These are phyloP conservation scores for Arizona elegans DNA, from an alignment of 2,113 vertebrate species.

Conservation along the genomic window DNA sequence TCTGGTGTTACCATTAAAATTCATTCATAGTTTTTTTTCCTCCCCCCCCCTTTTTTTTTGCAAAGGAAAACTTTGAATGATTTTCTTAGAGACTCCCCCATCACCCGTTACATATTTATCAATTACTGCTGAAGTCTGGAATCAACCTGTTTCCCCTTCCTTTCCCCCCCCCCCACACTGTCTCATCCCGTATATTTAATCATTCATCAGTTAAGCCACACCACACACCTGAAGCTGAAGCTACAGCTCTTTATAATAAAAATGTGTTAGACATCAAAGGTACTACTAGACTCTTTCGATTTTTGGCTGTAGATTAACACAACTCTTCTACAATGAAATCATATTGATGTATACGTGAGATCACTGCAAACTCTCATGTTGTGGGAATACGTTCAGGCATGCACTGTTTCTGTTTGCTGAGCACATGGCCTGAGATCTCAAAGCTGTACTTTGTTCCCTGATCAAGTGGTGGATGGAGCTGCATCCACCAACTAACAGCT, in stretches of 20 bases:
- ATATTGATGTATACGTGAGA: background rate
- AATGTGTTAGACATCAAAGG: background rate
- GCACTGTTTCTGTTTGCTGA: background rate
- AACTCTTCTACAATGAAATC: background rate
- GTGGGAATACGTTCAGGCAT: background rate
- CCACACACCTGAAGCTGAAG: background rate
- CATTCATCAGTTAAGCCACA: background rate
- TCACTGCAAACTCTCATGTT: background rate
- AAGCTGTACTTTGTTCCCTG: background rate
- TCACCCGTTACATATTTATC: background rate
- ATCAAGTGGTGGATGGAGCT: background rate
- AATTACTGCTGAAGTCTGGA: background rate
- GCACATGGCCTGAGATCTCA: background rate
- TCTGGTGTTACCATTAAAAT: background rate
- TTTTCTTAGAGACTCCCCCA: background rate
- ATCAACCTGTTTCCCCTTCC: background rate
- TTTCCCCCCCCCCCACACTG: background rate
- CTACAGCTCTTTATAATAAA: background rate
- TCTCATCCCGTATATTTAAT: background rate
- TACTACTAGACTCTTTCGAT: background rate
- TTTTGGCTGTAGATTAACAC: background rate
- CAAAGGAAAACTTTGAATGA: background rate
- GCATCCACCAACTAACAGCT: background rate
- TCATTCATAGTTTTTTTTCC: background rate
- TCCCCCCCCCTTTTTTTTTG: background rate